Evolutionary conservation across 2,113 vertebrate genomes (phyloP), one percentile per base, ranked within the genome.

Genomic region (Phyllostomus hastatus): DNA sequence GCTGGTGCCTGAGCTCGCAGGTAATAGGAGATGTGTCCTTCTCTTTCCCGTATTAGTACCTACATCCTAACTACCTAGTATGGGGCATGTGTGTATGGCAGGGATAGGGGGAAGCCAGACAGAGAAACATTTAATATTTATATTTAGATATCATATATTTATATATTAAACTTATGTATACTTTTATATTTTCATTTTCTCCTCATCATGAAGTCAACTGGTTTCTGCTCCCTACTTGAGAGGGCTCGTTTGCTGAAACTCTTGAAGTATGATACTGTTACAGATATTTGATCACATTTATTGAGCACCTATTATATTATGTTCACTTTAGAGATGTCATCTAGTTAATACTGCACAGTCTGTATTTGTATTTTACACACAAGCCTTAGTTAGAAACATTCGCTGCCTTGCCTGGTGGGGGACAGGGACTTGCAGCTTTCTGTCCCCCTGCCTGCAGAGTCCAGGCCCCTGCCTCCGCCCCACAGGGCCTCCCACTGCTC

Each of bases 1-100:
- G 19, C 5, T 0, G 0, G 5, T 2, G 38, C 64, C n/a, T 50
- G n/a, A 4, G 31, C 6, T 50, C 64, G 28, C 5, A n/a, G 43
- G 33, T 31, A 9, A 6, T 1, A 3, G 1, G 43, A 46, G 28
- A 22, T 4, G 1, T 3, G 20, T 14, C 48, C 33, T 38, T 31
- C n/a, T 73, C 19, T 28, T 75, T 43, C 38, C 28, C n/a, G 1
- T 59, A n/a, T 22, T 0, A 4, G 20, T 19, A 17, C 24, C 41
- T 15, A 15, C 28, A 31, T 54, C 41, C 48, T 57, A 11, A 20
- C 59, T 10, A 9, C 11, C 20, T 24, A n/a, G 12, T 52, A 33
- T 35, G 17, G 10, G 5, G 31, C 35, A 31, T 43, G 35, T 11
- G 22, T 64, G 61, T 31, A 31, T n/a, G 64, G 64, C 1, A 43